These are phyloP conservation scores for Drosophila mimetica DNA, from an alignment of 2,888 invertebrate genomes.

Conservation along the genomic window DNA sequence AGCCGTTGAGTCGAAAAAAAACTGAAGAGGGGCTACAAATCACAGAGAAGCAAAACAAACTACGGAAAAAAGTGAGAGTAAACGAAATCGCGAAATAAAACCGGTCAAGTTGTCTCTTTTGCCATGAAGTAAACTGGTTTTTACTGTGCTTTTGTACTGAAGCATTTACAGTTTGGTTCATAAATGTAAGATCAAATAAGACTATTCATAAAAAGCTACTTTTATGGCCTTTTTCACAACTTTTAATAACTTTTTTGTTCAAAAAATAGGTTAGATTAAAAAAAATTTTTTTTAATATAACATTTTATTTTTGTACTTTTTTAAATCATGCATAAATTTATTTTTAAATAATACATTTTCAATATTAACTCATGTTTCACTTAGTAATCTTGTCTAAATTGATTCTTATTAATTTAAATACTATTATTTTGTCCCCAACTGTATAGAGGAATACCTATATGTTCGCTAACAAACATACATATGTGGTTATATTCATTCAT, in stretches of 20 bases:
- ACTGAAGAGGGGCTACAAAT: conserved; percentile 4
- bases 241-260: no score
- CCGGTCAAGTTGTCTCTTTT: conserved; percentile 54
- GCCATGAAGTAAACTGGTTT: conserved; percentile 76
- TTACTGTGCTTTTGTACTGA: conserved; percentile 1
- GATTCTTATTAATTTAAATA: neutral
- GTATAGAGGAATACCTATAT: conserved; percentile 2
- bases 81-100: conserved; percentile 37
- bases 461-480: neutral
- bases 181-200: neutral
- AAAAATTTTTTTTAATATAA: neutral
- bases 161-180: conserved; percentile 12
- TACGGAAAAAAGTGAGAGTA: conserved; percentile 61
- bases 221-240: no score
- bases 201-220: neutral
- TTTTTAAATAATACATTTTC: no score
- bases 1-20: conserved; percentile 27
- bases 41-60: conserved; percentile 21
- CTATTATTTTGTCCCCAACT: neutral
- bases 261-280: no score
- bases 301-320: no score
- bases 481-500: conserved; percentile 36
- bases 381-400: neutral
- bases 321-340: no score
- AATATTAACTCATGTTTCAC: no score